phyloP scores from a whole-genome alignment of 23 tunicate species.

The Trididemnum nubilum region DNA sequence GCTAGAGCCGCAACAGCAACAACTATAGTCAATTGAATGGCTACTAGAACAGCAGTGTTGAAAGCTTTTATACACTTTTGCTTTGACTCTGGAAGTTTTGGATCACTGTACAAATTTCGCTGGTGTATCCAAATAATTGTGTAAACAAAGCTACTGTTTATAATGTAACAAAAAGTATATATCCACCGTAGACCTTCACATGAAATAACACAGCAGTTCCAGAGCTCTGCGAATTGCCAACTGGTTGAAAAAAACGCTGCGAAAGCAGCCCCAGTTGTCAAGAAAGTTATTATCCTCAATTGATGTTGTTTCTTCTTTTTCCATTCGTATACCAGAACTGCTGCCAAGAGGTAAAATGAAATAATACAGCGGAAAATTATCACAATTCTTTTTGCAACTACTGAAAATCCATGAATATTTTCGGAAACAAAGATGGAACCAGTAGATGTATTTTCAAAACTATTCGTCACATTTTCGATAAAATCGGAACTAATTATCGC shows the following conservation, averaged over 20 bases:
- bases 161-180: background rate
- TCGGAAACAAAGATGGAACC: background rate
- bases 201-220: background rate
- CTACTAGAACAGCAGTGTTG: background rate
- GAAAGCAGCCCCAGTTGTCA: background rate
- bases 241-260: background rate
- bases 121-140: constrained; percentile 5
- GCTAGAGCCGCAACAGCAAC: background rate
- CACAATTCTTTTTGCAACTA: background rate
- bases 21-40: background rate
- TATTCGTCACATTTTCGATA: background rate
- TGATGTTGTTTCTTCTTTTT: too few species aligned
- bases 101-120: background rate
- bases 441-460: background rate
- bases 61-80: background rate
- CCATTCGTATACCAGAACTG: background rate
- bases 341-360: background rate
- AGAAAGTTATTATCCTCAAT: background rate
- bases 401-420: background rate
- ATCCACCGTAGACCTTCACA: background rate
- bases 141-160: constrained; percentile 1
- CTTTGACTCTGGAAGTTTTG: constrained; percentile 8
- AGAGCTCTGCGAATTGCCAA: constrained; percentile 10
- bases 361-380: background rate
- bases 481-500: too few species aligned